Conservation (phyloP, 2,797 vertebrate species). For the Gymnoscopelus braueri region DNA sequence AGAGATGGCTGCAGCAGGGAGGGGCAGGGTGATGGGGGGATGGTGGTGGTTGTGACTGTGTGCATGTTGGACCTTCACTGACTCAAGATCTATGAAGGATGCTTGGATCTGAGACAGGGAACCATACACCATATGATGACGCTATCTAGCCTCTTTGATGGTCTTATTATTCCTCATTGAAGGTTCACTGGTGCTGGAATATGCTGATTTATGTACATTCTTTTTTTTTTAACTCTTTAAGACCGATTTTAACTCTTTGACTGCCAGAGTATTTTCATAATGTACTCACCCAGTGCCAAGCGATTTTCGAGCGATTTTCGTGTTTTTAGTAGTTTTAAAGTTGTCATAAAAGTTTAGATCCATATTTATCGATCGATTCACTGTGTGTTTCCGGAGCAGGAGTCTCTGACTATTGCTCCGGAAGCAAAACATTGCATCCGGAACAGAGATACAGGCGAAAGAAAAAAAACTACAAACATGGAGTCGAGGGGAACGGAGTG, state of each 20-base stretch:
- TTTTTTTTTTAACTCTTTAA: not conserved
- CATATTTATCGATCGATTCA: too few species aligned
- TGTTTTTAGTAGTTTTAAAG: too few species aligned
- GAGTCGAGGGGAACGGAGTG: too few species aligned
- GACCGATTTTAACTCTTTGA: conserved; percentile 22
- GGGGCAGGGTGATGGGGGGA: conserved; percentile 29
- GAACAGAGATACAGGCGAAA: too few species aligned
- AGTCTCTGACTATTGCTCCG: too few species aligned
- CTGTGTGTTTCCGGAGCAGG: too few species aligned
- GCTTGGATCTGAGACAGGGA: conserved; percentile 52
- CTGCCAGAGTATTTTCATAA: too few species aligned
- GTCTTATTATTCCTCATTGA: conserved; percentile 35
- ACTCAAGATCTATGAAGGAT: conserved; percentile 65
- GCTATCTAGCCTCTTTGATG: conserved; percentile 28
- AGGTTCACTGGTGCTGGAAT: conserved; percentile 27
- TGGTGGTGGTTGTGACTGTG: conserved; percentile 8
- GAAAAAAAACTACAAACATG: too few species aligned
- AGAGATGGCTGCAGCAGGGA: conserved; percentile 34
- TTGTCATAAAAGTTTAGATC: too few species aligned
- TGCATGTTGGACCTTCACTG: conserved; percentile 53
- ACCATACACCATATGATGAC: conserved; percentile 37
- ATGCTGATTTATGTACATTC: conserved; percentile 1
- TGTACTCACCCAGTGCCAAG: too few species aligned
- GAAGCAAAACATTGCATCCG: too few species aligned
- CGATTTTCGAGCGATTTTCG: too few species aligned